These are phyloP conservation scores for Apis laboriosa DNA, from an alignment of 1,140 invertebrate genomes.

Conservation along the genomic window DNA sequence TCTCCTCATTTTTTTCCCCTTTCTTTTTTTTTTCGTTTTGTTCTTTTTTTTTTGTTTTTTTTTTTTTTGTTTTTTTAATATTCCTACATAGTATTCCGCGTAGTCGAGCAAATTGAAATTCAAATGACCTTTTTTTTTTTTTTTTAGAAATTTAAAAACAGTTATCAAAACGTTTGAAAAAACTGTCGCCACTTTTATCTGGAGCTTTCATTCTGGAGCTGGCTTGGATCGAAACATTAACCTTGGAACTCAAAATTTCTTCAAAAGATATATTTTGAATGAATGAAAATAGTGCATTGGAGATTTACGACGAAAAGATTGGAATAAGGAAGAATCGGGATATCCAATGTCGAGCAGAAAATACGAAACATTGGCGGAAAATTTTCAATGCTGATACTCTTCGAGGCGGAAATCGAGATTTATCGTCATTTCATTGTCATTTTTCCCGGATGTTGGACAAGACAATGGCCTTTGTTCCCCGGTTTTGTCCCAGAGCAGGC, in stretches of 20 bases:
- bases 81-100: neutral
- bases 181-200: no score
- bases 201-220: no score
- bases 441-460: slow-evolving; percentile 6
- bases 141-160: neutral
- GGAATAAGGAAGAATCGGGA: no score
- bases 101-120: neutral
- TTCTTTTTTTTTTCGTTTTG: neutral
- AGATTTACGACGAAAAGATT: no score
- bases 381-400: no score
- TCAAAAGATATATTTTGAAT: no score
- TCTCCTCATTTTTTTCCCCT: neutral
- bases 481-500: neutral
- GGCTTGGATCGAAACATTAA: no score
- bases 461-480: slow-evolving; percentile 27
- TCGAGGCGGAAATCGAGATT: slow-evolving; percentile 29
- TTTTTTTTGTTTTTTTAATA: neutral
- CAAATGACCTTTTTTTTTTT: neutral
- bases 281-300: no score
- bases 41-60: neutral
- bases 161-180: neutral
- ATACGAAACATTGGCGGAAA: no score
- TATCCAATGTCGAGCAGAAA: no score
- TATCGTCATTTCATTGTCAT: slow-evolving; percentile 45
- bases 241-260: no score